Evolutionary conservation across 2,113 vertebrate species (phyloP), one percentile per base, ranked within the genome.

Genomic region (Cygnus atratus): DNA sequence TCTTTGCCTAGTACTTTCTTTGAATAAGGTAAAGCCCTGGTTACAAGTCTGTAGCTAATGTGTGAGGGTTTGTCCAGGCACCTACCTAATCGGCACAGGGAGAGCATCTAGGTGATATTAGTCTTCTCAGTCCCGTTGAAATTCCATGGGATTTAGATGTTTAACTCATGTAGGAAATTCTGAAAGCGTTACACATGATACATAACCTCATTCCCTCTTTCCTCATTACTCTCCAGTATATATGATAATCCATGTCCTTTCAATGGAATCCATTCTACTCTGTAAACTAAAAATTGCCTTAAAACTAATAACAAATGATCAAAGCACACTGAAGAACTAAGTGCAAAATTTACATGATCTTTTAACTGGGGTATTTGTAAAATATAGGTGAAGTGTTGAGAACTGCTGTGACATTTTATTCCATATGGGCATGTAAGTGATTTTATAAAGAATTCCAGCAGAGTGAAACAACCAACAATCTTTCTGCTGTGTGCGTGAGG

Each of bases 361-460:
- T 41, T 71, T 77, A 84, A 28, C 28, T 52, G 41, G 94, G 57
- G 55, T 66, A 88, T 95, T 95, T 92, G 71, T 90, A 88, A 90
- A 90, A 85, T 77, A 92, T 44, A 92, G 88, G 88, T 92, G 74
- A 93, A 95, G 57, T 77, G 41, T 95, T 41, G 33, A 93, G 74
- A 93, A 59, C 52, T 93, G 55, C 74, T 80, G 52, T 82, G 84
- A 84, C 59, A 65, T 93, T 93, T 93, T 90, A 80, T 88, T 93
- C 65, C 21, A 14, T 88, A 73, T 80, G 84, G 62, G 81, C 65
- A 91, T 88, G 65, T 80, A 67, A 93, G n/a, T 86, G 66, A 92
- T 88, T 95, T 95, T 76, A 37, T 93, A 88, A 92, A 84, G 59
- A 87, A 89, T 96, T 95, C 94, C 95, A 95, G 67, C 41, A 74